Conservation (phyloP, 2,113 vertebrate species). For the Hassar affinis region DNA sequence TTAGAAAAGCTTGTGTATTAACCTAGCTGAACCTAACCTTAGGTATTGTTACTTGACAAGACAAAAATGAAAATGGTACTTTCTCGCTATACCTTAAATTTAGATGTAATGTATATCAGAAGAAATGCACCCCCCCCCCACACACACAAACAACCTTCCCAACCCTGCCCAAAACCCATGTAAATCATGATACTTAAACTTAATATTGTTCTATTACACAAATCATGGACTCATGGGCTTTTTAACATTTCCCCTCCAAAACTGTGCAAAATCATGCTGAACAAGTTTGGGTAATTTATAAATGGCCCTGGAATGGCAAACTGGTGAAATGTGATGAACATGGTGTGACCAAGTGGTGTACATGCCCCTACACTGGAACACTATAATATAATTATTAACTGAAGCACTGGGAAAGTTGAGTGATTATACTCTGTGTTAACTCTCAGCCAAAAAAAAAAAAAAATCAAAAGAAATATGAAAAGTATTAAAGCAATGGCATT, state of each 20-base stretch:
- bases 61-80: slow-evolving; percentile 56
- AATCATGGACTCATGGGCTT: not conserved
- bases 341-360: not conserved
- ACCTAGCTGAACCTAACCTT: slow-evolving; percentile 67
- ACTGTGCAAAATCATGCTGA: not conserved
- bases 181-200: not conserved
- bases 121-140: slow-evolving; percentile 10
- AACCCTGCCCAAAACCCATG: not conserved
- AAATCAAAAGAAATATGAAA: not conserved
- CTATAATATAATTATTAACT: not conserved
- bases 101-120: not conserved
- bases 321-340: not conserved
- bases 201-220: not conserved
- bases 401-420: not conserved
- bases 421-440: not conserved
- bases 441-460: not conserved
- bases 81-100: not conserved
- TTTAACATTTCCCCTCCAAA: not conserved
- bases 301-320: not conserved
- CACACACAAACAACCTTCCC: not conserved
- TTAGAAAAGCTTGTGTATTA: slow-evolving; percentile 69
- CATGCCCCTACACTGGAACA: not conserved
- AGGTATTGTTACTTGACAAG: slow-evolving; percentile 47
- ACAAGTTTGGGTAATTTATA: not conserved
- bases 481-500: not conserved